Evolutionary conservation across 2,888 invertebrate genomes (phyloP).

Genomic region (Beris chalybata): DNA sequence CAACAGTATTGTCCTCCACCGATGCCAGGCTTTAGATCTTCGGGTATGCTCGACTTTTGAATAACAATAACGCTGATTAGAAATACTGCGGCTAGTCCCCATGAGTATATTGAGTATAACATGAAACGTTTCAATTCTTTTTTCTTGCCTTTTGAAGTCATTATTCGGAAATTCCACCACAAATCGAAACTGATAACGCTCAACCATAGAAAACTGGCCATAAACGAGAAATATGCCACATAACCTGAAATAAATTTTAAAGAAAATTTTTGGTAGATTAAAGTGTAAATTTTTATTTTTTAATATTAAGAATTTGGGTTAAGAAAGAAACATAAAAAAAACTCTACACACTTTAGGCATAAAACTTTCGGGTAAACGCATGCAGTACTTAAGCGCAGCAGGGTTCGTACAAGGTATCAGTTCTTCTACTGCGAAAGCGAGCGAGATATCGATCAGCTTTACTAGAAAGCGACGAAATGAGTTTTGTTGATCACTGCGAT

Average conservation of each 20-base stretch:
- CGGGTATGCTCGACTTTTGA: constrained; percentile 45
- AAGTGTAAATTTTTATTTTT: too few relatives aligned
- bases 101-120: constrained; percentile 52
- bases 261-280: too few relatives aligned
- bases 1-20: constrained; percentile 61
- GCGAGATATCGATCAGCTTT: too few relatives aligned
- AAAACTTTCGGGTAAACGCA: too few relatives aligned
- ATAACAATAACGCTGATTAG: constrained; percentile 48
- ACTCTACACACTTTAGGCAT: too few relatives aligned
- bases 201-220: constrained; percentile 83
- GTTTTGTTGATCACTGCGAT: too few relatives aligned
- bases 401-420: too few relatives aligned
- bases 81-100: constrained; percentile 49
- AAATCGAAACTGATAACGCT: constrained; percentile 86
- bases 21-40: constrained; percentile 58
- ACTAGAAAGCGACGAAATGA: too few relatives aligned
- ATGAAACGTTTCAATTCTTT: constrained; percentile 47
- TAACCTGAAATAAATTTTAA: constrained; percentile 57
- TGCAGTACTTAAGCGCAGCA: too few relatives aligned
- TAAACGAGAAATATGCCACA: constrained; percentile 73
- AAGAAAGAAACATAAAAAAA: too few relatives aligned
- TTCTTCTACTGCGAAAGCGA: too few relatives aligned
- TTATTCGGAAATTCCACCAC: constrained; percentile 62
- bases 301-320: too few relatives aligned
- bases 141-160: constrained; percentile 19